Base-by-base conservation (phyloP, 1,140 invertebrate species). In the Callitettix versicolor region DNA sequence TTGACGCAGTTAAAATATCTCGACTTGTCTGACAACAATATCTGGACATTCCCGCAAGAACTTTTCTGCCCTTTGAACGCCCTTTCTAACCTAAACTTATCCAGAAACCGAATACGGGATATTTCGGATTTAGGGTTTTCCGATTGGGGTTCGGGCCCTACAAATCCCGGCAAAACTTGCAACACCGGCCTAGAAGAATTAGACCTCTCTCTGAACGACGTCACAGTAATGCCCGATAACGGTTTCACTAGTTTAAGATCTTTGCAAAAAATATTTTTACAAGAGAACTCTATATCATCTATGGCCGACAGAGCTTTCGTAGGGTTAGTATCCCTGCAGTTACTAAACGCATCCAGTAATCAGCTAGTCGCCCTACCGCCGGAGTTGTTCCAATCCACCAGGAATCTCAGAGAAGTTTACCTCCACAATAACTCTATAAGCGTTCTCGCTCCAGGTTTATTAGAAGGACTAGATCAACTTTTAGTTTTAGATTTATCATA, bases 371-470 rank as follows among this genome's bases (percentile, higher is more conserved):
- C 81, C 15, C 70, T 89, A 52, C 84, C 86, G 5, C 82, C 84
- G 1, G 83, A 84, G 66, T 64, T 88, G 47, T 87, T 89, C 67
- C 76, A 79, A 56, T 77, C 78, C 36, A 79, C 79, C 3, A 75
- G 75, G 48, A 77, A 83, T 34, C 64, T 91, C 5, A 73, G 78
- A 36, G 79, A 85, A 63, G 73, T 92, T 40, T 76, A 88, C 62
- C 69, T 91, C 11, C 82, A 82, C 62, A 91, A 91, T 64, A 91
- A 92, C 67, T 83, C 85, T 1, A 69, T 92, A 53, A 78, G 78
- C 61, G 79, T 84, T 3, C 70, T 91, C 15, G 84, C 85, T 3
- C 84, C 85, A 1, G 85, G 85, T 1, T 64, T 91, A 14, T 77
- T 92, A 58, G 80, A 82, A 59, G 79, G 80, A 14, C 73, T 94